Evolutionary conservation across 2,113 vertebrate genomes (phyloP).

Genomic region (Crotalus tigris): DNA sequence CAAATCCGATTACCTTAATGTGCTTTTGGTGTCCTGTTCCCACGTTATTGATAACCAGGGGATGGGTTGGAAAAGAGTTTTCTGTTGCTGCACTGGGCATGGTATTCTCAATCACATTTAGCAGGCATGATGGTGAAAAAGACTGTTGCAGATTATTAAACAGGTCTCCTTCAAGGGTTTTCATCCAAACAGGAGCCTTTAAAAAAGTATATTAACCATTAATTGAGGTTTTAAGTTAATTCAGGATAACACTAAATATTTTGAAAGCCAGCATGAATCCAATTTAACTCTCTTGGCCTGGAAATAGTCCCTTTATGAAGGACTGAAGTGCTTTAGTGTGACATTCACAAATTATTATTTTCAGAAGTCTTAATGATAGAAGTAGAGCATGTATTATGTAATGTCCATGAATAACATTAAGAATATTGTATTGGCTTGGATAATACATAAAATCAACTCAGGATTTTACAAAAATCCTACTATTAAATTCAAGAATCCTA

Average conservation of each 20-base stretch:
- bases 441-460: background rate
- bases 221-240: background rate
- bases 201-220: conserved; percentile 20
- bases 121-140: conserved; percentile 17
- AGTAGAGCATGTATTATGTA: background rate
- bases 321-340: too few relatives aligned
- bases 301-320: background rate
- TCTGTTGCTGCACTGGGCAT: background rate
- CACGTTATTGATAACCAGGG: conserved; percentile 29
- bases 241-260: background rate
- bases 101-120: conserved; percentile 42
- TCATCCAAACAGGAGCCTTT: conserved; percentile 54
- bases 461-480: background rate
- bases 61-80: conserved; percentile 34
- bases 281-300: background rate
- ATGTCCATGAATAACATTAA: background rate
- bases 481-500: background rate
- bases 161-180: conserved; percentile 36
- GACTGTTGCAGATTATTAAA: conserved; percentile 46
- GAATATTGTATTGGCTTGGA: background rate
- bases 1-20: conserved; percentile 55
- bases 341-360: background rate
- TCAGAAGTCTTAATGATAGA: background rate
- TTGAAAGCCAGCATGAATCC: background rate
- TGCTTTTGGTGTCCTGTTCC: conserved; percentile 52